These are phyloP conservation scores for Andrena flavipes DNA, from an alignment of 2,888 invertebrate species.

Conservation along the genomic window DNA sequence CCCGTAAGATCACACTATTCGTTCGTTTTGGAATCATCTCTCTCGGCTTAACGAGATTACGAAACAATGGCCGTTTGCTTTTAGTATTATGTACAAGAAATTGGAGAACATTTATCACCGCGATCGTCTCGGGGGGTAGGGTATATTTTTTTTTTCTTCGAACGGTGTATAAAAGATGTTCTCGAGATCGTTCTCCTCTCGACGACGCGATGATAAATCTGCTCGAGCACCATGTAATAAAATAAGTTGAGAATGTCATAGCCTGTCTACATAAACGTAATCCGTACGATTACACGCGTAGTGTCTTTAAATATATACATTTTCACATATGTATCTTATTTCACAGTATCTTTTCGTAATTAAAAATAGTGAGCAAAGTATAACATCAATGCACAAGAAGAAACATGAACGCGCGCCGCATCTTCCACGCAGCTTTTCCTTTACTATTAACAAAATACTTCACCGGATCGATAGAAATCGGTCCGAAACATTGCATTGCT, in stretches of 20 bases:
- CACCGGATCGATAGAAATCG: constrained; percentile 8
- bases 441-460: constrained; percentile 22
- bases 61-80: constrained; percentile 21
- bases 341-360: constrained; percentile 57
- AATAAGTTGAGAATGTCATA: constrained; percentile 59
- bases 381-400: constrained; percentile 37
- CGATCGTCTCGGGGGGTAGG: neutral
- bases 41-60: constrained; percentile 19
- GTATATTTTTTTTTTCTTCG: neutral
- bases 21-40: constrained; percentile 30
- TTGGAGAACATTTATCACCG: constrained; percentile 47
- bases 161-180: constrained; percentile 38
- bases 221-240: constrained; percentile 57
- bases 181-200: neutral
- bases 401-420: constrained; percentile 14
- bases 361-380: constrained; percentile 65
- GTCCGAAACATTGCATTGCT: constrained; percentile 27
- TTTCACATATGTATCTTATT: constrained; percentile 56
- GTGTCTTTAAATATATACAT: constrained; percentile 65
- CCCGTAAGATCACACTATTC: constrained; percentile 15
- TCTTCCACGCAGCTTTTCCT: neutral
- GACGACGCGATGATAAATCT: constrained; percentile 46
- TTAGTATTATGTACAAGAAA: constrained; percentile 57
- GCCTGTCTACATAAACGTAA: constrained; percentile 60
- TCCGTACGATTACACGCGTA: constrained; percentile 43